A percentile compares a stretch with the other conserved stretches of the same genome.
Evolutionary conservation across 2,113 vertebrate genomes (phyloP).

Genomic region (Dicaeum eximium): DNA sequence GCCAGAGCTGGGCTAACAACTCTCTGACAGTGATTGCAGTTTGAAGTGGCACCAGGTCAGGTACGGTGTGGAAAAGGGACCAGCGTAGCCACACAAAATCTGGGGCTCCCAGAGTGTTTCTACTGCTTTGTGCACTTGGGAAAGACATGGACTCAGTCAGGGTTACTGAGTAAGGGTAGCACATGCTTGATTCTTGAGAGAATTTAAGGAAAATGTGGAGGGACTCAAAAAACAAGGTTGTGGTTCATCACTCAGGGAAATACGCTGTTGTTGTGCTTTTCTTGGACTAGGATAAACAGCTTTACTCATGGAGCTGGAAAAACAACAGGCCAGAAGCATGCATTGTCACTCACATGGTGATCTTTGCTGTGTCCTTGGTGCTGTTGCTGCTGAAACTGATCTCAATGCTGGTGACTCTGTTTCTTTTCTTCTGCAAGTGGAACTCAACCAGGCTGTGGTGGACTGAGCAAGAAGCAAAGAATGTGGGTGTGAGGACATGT

Average conservation of each 20-base stretch:
- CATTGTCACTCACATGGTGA: conserved; percentile 71
- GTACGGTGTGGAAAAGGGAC: background rate
- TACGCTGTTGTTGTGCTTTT: background rate
- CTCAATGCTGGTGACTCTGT: conserved; percentile 55
- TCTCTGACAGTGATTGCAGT: background rate
- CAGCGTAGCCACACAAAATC: accelerated
- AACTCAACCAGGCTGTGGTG: conserved; percentile 76
- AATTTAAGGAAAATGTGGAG: background rate
- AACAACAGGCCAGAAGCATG: background rate
- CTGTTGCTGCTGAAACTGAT: conserved; percentile 62
- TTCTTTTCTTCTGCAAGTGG: conserved; percentile 56
- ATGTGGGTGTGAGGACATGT: background rate
- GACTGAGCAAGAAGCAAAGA: conserved; percentile 57
- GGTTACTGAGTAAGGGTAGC: background rate
- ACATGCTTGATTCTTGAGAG: background rate
- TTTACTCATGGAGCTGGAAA: background rate
- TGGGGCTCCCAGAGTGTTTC: background rate
- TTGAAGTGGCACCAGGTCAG: background rate
- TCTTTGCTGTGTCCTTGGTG: conserved; percentile 42
- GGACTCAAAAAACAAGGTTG: background rate
- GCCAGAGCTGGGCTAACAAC: background rate
- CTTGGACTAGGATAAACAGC: background rate
- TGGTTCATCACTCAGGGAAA: background rate
- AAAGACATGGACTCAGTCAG: background rate
- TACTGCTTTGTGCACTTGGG: background rate